Evolutionary conservation across 2,797 vertebrate species (phyloP).

Genomic region (Microctenopoma lineatum): DNA sequence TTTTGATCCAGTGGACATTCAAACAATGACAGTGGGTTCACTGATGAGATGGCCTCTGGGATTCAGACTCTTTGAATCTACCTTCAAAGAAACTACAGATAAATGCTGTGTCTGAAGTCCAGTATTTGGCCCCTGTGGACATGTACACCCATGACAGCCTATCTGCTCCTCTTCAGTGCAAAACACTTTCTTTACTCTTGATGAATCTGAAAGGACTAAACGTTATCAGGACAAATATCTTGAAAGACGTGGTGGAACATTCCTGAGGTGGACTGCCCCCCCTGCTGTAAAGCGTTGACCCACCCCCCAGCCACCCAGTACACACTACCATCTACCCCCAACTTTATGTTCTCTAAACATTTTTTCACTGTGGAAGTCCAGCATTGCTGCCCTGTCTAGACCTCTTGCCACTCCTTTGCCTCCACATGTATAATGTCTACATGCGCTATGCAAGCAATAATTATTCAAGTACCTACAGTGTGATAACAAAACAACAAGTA

Average conservation of each 20-base stretch:
- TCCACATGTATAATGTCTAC: too few relatives aligned
- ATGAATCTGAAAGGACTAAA: slow-evolving; percentile 34
- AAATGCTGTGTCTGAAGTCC: slow-evolving; percentile 57
- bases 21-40: slow-evolving; percentile 27
- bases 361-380: too few relatives aligned
- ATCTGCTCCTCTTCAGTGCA: slow-evolving; percentile 55
- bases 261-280: too few relatives aligned
- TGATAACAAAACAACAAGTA: neutral
- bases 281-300: too few relatives aligned
- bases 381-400: too few relatives aligned
- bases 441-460: too few relatives aligned
- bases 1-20: slow-evolving; percentile 21
- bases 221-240: slow-evolving; percentile 37
- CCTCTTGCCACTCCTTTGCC: too few relatives aligned
- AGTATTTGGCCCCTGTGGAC: slow-evolving; percentile 47
- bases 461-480: too few relatives aligned
- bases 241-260: slow-evolving; percentile 27
- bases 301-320: too few relatives aligned
- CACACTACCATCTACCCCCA: too few relatives aligned
- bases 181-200: slow-evolving; percentile 47
- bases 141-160: slow-evolving; percentile 20
- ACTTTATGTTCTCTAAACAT: too few relatives aligned
- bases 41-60: slow-evolving; percentile 15
- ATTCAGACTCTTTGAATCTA: slow-evolving; percentile 60
- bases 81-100: slow-evolving; percentile 64